Base-by-base conservation (phyloP, 2,797 vertebrate species). In the Octomys mimax region DNA sequence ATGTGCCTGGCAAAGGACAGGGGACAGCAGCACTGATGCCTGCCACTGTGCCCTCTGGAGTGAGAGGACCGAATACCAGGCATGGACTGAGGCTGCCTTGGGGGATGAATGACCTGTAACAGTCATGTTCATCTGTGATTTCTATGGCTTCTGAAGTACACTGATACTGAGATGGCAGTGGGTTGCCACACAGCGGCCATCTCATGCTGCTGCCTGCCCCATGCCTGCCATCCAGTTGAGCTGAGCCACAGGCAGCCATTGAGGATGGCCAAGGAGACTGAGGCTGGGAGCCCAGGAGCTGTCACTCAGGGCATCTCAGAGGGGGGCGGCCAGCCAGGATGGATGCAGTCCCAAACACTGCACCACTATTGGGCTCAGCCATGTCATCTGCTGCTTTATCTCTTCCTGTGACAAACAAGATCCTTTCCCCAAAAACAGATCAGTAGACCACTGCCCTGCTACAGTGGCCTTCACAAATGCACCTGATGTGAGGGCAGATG, bases 181-280 rank as follows among this genome's bases (percentile, higher is more conserved):
- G n/a, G 39, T 54, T 66, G 57, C 66, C 57, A 10, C 21, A 13
- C 2, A 3, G 4, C 0, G 1, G 10, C 0, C 0, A 46, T 10
- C 81, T 13, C 4, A 0, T 3, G 6, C 39, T 5, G 18, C 36
- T 24, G 14, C 13, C 61, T 59, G 16, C 14, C 16, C 46, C 0
- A 1, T 24, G n/a, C 5, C 71, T 33, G 1, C 12, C 12, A 12
- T 33, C 42, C 16, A 0, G 87, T 13, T 0, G 26, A 62, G n/a
- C 28, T 1, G 9, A 54, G 19, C 52, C 16, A 4, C 2, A 0
- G 57, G 28, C 54, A 83, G 54, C 42, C 19, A 8, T 0, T 0
- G 1, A 13, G 42, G 46, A n/a, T 5, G 26, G 54, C 83, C 6
- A 9, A 33, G 4, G 28, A 79, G 77, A 3, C 28, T 21, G 39